These are phyloP conservation scores for Argyresthia goedartella DNA, from an alignment of 2,888 invertebrate species.

Conservation along the genomic window DNA sequence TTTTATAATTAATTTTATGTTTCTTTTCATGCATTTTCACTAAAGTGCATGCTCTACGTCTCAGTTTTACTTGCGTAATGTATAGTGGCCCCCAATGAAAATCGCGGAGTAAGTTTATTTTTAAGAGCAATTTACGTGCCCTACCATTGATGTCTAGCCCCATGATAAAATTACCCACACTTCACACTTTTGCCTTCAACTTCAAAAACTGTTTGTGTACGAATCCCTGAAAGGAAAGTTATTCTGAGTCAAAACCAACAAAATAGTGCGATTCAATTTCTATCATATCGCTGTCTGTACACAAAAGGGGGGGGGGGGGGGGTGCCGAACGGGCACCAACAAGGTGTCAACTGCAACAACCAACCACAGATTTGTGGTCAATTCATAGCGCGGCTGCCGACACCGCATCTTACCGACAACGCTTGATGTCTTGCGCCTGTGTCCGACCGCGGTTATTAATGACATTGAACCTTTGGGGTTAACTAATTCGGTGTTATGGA, in stretches of 20 bases:
- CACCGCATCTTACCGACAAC: conserved; percentile 25
- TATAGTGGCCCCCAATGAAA: not conserved
- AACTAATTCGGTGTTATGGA: too few species aligned
- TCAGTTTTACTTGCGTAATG: not conserved
- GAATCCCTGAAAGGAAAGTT: too few species aligned
- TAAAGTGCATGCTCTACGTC: not conserved
- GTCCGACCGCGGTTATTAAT: conserved; percentile 38
- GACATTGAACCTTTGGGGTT: not conserved
- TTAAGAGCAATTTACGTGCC: not conserved
- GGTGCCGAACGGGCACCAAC: conserved; percentile 23
- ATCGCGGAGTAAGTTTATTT: not conserved
- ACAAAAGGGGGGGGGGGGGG: conserved; percentile 38
- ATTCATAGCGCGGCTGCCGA: conserved; percentile 15
- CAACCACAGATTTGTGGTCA: conserved; percentile 61
- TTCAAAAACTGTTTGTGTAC: too few species aligned
- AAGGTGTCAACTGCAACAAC: conserved; percentile 43
- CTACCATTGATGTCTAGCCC: too few species aligned
- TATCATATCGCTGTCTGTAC: not conserved
- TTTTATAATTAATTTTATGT: not conserved
- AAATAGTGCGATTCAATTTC: too few species aligned
- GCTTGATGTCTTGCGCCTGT: conserved; percentile 29
- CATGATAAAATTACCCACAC: too few species aligned
- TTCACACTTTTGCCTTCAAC: too few species aligned
- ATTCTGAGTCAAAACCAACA: too few species aligned
- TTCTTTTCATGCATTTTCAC: not conserved